Percentiles rank a stretch among this genome's conserved stretches.
phyloP scores from a whole-genome alignment of 2,888 invertebrate species.

The Aethes cnicana region DNA sequence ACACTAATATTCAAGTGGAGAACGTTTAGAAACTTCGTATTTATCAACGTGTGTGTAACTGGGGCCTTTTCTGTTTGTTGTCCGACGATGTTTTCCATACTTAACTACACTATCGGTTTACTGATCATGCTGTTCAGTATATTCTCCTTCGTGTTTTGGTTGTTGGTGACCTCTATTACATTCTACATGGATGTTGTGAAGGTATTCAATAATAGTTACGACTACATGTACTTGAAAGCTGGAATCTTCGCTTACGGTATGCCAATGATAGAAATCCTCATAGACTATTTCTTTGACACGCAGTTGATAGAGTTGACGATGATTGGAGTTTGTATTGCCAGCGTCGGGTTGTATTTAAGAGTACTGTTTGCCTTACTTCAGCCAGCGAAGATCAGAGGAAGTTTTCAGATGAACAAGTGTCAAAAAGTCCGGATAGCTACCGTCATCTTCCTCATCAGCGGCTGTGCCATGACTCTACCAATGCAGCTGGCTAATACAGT shows the following conservation, averaged over 20 bases:
- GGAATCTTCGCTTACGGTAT: not conserved
- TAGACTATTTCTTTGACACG: not conserved
- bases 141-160: not conserved
- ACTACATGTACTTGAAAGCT: not conserved
- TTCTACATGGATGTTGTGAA: not conserved
- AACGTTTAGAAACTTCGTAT: not conserved
- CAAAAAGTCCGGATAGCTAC: not conserved
- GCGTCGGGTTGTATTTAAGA: not conserved
- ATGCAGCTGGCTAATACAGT: not conserved
- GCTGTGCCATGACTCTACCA: not conserved
- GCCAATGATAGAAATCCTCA: not conserved
- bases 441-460: not conserved
- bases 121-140: not conserved
- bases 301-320: not conserved
- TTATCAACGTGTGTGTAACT: not conserved
- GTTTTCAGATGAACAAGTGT: not conserved
- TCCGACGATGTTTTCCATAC: not conserved
- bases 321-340: not conserved
- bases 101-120: not conserved
- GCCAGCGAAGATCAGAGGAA: not conserved
- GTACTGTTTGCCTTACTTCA: not conserved
- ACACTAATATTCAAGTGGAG: conserved; percentile 1
- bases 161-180: not conserved
- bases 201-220: not conserved
- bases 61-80: not conserved